Evolutionary conservation across 2,113 vertebrate genomes (phyloP), one percentile per base, ranked within the genome.

Genomic region (Hystrix cristata): DNA sequence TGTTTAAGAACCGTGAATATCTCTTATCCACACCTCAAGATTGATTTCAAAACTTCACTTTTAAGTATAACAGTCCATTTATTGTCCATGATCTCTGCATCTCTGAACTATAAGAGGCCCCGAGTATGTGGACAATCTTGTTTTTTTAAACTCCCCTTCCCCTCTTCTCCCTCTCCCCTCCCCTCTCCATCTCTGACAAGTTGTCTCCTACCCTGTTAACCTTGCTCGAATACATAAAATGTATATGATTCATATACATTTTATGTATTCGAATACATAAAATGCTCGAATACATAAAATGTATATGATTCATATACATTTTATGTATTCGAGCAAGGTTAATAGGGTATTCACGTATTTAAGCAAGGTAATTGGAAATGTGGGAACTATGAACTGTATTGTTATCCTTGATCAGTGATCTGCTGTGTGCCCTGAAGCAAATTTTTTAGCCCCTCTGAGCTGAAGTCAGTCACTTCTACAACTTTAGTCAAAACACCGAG

Each of bases 21-120:
- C 25, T 57, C 13, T 88, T 94, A 21, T 82, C 51, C 25, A n/a
- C 71, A 59, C 21, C 19, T 95, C 62, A 93, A 76, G 72, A 78
- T 57, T 95, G 19, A 31, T 90, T 91, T 94, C 59, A 53, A 43
- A 88, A 71, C 51, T 87, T 34, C 74, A 34, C 67, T 78, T 74
- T 55, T 87, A n/a, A 92, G 51, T 51, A 25, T 16, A 43, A 25
- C 51, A 31, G 2, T 72, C 18, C 29, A n/a, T 74, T 72, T 84
- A n/a, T 19, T 79, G 55, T 38, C 69, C 59, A 27, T 5, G 34
- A 88, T 57, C 8, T 53, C 25, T 51, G n/a, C 43, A 7, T 31
- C 38, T 43, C 64, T 88, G 69, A 34, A 87, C 16, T 79, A 34
- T 48, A 83, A 95, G 34, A 88, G 93, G 27, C 51, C 16, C 48